phyloP scores from a whole-genome alignment of 2,797 vertebrate genomes.

The Nannoperca australis region DNA sequence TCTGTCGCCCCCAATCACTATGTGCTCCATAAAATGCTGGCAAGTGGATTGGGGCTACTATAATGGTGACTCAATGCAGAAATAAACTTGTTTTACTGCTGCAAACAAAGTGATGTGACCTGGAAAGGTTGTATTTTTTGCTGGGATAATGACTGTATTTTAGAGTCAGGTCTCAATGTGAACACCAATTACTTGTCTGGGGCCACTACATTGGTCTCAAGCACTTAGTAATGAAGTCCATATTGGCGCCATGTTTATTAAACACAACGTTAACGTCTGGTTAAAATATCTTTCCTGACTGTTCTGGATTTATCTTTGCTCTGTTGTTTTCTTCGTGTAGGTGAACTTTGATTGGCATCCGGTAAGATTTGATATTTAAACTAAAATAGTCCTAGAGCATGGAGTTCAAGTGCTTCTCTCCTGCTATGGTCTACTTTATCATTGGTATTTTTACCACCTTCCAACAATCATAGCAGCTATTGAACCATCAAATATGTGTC shows the following conservation, averaged over 20 bases:
- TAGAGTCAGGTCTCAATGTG: constrained; percentile 83
- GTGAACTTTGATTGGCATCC: neutral
- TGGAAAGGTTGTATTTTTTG: constrained; percentile 97
- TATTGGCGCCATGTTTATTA: constrained; percentile 70
- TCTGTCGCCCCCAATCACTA: constrained; percentile 89
- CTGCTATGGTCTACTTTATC: neutral
- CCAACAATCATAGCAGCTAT: neutral
- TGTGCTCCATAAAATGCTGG: constrained; percentile 95
- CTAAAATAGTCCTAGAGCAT: neutral
- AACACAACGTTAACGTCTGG: constrained; percentile 50
- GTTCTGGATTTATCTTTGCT: neutral
- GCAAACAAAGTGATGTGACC: constrained; percentile 96
- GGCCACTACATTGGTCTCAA: constrained; percentile 72
- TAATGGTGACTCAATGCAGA: constrained; percentile 94
- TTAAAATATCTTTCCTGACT: constrained; percentile 32
- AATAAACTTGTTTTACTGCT: constrained; percentile 97
- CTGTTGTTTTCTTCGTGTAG: neutral
- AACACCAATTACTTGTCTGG: constrained; percentile 83
- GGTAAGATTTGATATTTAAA: neutral
- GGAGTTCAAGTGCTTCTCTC: neutral
- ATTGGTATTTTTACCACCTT: neutral
- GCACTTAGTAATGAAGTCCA: constrained; percentile 77
- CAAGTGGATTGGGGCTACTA: constrained; percentile 92
- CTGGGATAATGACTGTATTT: constrained; percentile 90
- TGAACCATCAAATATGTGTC: neutral